Evolutionary conservation across 2,113 vertebrate species (phyloP), one percentile per base, ranked within the genome.

Genomic region (Oreocharis arfaki): DNA sequence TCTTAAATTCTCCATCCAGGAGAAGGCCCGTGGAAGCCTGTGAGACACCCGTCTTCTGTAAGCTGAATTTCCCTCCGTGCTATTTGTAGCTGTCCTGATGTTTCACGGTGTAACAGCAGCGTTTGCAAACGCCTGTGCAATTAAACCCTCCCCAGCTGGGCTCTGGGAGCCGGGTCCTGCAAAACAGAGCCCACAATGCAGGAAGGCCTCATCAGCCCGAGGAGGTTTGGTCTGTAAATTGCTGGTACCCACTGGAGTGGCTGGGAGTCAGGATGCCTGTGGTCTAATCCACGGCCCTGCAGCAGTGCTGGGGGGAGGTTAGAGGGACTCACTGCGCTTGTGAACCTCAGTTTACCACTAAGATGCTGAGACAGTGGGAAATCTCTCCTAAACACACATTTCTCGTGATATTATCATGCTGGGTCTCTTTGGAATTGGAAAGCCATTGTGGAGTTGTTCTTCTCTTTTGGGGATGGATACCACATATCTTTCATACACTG

Each of bases 1-100:
- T 93, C 97, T 96, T 94, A 89, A 96, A 82, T 68, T 96, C 92
- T 94, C 89, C 70, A 44, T 93, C 67, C 79, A 83, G 83, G 71
- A 85, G 81, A 76, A 95, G 87, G 77, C 74, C 94, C 76, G 88
- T 71, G 64, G 85, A 89, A 71, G 85, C 30, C 90, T 69, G 37
- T 16, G 77, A 73, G 76, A 56, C 93, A 61, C 50, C 9, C 7
- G 20, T 52, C 89, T 44, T 71, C 57, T 74, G 42, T 20, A 14
- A 76, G 61, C 32, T 56, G 87, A 65, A 50, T 86, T 96, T 90
- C 74, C 87, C 64, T 37, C 32, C 21, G 39, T 76, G 15, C 67
- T 94, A 55, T 95, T 96, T 95, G 57, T 69, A 89, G 27, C 63
- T 33, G 21, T 56, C 69, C 46, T 3, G 2, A 41, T 6, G 39